These are phyloP conservation scores for Dufourea novaeangliae DNA, from an alignment of 1,140 invertebrate species.

Conservation along the genomic window DNA sequence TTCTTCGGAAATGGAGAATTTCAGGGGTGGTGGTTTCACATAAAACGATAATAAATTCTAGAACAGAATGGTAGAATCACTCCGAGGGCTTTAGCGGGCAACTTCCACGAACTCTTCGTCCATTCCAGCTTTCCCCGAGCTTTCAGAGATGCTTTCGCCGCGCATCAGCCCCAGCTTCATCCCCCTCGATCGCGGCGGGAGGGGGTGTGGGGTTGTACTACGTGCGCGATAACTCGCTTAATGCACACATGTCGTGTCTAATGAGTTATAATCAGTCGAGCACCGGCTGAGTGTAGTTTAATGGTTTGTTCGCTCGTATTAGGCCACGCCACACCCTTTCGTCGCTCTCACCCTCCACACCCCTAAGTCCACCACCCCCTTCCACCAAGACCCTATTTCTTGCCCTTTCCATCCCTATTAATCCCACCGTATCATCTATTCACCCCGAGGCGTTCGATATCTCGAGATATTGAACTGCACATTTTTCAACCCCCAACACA, in stretches of 20 bases:
- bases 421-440: too few relatives aligned
- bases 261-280: constrained; percentile 74
- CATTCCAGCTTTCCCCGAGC: not conserved
- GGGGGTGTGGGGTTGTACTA: constrained; percentile 9
- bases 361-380: not conserved
- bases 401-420: not conserved
- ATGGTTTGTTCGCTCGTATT: constrained; percentile 68
- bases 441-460: not conserved
- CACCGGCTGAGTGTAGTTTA: constrained; percentile 71
- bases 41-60: too few relatives aligned
- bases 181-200: constrained; percentile 9
- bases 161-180: constrained; percentile 2
- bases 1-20: too few relatives aligned
- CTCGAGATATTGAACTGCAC: too few relatives aligned
- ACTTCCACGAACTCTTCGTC: not conserved
- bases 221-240: constrained; percentile 67
- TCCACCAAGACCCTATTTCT: not conserved
- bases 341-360: not conserved
- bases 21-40: too few relatives aligned
- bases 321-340: constrained; percentile 33
- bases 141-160: not conserved
- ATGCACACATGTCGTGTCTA: constrained; percentile 72
- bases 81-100: not conserved
- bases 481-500: not conserved
- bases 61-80: too few relatives aligned